Percentiles rank a stretch among this genome's conserved stretches.
These are phyloP conservation scores for Mycteria americana DNA, from an alignment of 2,797 vertebrate species.

Conservation along the genomic window DNA sequence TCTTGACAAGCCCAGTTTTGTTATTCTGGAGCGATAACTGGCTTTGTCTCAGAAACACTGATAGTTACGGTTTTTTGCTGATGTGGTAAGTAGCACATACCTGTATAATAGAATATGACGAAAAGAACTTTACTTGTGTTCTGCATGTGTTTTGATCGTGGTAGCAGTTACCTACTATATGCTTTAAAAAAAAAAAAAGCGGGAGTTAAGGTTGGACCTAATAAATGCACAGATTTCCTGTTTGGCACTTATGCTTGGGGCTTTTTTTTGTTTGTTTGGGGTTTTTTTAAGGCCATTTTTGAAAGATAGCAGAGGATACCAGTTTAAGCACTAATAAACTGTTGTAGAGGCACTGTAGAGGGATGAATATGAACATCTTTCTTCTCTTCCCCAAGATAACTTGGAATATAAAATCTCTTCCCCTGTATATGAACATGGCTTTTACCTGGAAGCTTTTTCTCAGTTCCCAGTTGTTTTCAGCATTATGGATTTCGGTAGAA, in stretches of 20 bases:
- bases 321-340: neutral
- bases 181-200: neutral
- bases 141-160: neutral
- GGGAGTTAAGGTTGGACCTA: neutral
- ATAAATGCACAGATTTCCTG: neutral
- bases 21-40: neutral
- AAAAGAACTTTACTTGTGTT: neutral
- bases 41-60: slow-evolving; percentile 42
- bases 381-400: neutral
- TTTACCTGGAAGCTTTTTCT: neutral
- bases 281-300: neutral
- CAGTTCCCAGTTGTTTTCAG: neutral
- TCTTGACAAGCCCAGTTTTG: slow-evolving; percentile 24
- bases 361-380: neutral
- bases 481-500: neutral
- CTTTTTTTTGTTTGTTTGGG: neutral
- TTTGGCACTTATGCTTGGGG: neutral
- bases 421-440: neutral
- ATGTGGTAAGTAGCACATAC: neutral
- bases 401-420: neutral
- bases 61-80: neutral
- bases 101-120: neutral
- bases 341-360: neutral
- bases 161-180: neutral
- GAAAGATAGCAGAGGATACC: neutral